phyloP scores from a whole-genome alignment of 2,797 vertebrate species.

The Hippocampus kuda region DNA sequence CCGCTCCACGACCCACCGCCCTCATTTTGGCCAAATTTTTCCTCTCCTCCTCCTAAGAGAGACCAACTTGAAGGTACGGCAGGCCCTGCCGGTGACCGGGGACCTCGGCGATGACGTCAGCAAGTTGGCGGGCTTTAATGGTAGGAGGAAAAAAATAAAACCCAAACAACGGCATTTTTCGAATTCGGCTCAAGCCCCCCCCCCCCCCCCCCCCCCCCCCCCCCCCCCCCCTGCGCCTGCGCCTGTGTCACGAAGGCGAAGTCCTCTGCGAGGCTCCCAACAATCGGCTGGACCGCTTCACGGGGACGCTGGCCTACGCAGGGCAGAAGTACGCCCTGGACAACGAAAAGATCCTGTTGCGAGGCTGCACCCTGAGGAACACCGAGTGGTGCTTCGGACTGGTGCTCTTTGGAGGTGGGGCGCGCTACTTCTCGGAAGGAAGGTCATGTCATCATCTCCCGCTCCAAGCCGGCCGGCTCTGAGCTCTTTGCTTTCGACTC shows the following conservation, averaged over 20 bases:
- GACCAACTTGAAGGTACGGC: constrained; percentile 93
- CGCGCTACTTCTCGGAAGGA: not conserved
- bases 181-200: not conserved
- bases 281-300: constrained; percentile 85
- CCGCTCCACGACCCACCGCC: too few species aligned
- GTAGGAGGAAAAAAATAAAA: constrained; percentile 46
- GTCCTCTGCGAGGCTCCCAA: constrained; percentile 86
- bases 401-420: constrained; percentile 83
- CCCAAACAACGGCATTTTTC: not conserved
- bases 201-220: not conserved
- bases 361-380: constrained; percentile 89
- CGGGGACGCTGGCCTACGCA: constrained; percentile 68
- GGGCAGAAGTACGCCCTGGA: constrained; percentile 77
- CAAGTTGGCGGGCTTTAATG: constrained; percentile 77
- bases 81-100: constrained; percentile 79
- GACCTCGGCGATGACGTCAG: constrained; percentile 76
- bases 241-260: constrained; percentile 64
- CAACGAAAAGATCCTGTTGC: constrained; percentile 82
- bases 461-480: not conserved
- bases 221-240: too few species aligned
- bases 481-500: constrained; percentile 1
- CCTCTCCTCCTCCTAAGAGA: constrained; percentile 64
- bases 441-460: not conserved
- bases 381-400: constrained; percentile 93
- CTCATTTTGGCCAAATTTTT: not conserved